A percentile compares a stretch with the other conserved stretches of the same genome.
These are phyloP conservation scores for Bergia puertoricense DNA, from an alignment of 92 coral and sea anemone species.

Conservation along the genomic window DNA sequence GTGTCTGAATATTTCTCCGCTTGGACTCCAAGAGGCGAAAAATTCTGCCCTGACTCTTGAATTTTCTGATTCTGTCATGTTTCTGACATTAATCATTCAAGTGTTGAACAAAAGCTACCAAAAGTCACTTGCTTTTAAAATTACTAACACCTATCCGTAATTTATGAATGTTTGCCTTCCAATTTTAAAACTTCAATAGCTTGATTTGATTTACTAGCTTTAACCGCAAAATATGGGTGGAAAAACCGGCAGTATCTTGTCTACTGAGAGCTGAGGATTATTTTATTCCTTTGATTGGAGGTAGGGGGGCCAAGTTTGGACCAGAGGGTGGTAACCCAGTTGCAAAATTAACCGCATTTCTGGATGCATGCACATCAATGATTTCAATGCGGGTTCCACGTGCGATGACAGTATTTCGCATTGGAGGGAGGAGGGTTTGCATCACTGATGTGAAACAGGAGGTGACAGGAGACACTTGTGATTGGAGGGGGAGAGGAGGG, in stretches of 20 bases:
- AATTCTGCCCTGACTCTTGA: too few relatives aligned
- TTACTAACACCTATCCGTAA: too few relatives aligned
- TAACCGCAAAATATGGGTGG: neutral
- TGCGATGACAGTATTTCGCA: conserved; percentile 10
- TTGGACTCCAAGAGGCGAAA: too few relatives aligned
- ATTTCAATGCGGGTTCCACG: conserved; percentile 34
- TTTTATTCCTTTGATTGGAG: neutral
- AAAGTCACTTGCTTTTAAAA: too few relatives aligned
- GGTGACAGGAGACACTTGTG: conserved; percentile 7
- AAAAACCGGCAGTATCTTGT: neutral
- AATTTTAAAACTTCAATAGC: too few relatives aligned
- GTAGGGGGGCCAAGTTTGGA: conserved; percentile 4
- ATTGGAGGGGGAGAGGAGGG: conserved; percentile 20
- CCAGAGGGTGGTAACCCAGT: neutral
- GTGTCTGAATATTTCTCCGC: too few relatives aligned
- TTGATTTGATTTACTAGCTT: too few relatives aligned
- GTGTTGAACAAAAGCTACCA: too few relatives aligned
- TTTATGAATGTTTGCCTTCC: too few relatives aligned
- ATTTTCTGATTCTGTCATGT: too few relatives aligned
- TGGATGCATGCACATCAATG: conserved; percentile 21
- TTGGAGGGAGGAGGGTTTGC: conserved; percentile 30
- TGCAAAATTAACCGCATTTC: neutral
- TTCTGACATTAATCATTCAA: too few relatives aligned
- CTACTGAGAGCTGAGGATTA: neutral
- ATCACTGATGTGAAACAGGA: conserved; percentile 37